These are phyloP conservation scores for Ophion ventricosus DNA, from an alignment of 2,888 invertebrate genomes.

Conservation along the genomic window DNA sequence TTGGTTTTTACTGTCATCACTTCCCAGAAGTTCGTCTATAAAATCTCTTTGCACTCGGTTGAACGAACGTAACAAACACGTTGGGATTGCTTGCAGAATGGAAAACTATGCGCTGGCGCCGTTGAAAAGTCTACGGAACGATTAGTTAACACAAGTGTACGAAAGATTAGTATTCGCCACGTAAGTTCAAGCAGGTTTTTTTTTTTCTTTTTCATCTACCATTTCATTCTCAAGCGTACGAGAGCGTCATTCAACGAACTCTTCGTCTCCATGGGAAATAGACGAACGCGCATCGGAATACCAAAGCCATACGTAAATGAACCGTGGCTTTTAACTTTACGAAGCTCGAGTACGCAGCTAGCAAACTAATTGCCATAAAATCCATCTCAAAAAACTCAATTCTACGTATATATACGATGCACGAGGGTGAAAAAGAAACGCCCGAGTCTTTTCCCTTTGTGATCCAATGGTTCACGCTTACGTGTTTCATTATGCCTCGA, in stretches of 20 bases:
- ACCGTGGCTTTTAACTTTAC: background rate
- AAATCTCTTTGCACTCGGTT: background rate
- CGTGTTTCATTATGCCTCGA: background rate
- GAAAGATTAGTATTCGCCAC: constrained; percentile 36
- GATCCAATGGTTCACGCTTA: background rate
- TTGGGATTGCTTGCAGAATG: background rate
- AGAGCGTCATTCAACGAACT: constrained; percentile 37
- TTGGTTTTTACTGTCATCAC: background rate
- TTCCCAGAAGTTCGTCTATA: background rate
- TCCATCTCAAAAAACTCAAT: background rate
- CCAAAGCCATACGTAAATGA: constrained; percentile 17
- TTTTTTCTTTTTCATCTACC: background rate
- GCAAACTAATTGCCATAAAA: constrained; percentile 5
- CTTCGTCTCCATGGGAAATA: constrained; percentile 24
- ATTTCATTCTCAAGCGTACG: constrained; percentile 44
- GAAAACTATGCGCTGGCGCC: constrained; percentile 2
- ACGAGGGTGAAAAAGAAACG: background rate
- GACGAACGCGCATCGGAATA: constrained; percentile 42
- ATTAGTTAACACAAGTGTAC: constrained; percentile 2
- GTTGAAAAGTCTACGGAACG: constrained; percentile 22
- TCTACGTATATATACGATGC: background rate
- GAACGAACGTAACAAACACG: background rate
- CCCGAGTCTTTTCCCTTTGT: background rate
- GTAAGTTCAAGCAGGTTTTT: constrained; percentile 51
- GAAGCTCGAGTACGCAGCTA: background rate